Base-by-base conservation (phyloP, 2,797 vertebrate species). In the Malurus splendens region DNA sequence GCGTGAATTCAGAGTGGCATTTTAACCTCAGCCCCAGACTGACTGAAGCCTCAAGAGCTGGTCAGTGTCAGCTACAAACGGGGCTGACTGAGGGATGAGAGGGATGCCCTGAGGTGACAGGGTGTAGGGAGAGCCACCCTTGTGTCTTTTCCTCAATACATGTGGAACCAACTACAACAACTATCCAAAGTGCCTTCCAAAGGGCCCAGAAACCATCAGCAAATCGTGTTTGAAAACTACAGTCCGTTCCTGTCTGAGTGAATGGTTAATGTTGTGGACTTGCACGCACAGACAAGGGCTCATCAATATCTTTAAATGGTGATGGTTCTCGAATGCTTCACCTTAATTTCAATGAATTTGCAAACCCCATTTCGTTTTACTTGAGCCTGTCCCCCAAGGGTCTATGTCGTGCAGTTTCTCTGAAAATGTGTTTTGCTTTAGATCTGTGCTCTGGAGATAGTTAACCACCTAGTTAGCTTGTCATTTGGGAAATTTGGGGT, bases 261-360 rank as follows among this genome's bases (percentile, higher is more conserved):
- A 92, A 72, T 82, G 88, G 92, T 90, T 91, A 91, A 90, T 77
- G 44, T 25, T 54, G 3, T 28, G 39, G 90, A 65, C 86, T 88
- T 74, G 74, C 75, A 71, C 2, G 9, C 38, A 51, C 47, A 64
- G 81, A 74, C 72, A 61, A n/a, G 57, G 72, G 32, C 39, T 88
- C 83, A 90, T 92, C 88, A 93, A 65, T 91, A 90, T 79, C 61
- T 86, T 82, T 92, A 86, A 93, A 82, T 68, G 54, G 75, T 44
- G 83, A 90, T 92, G 68, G 72, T 30, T 88, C 83, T 90, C 0
- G 1, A 93, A 90, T 88, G 65, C 38, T 82, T 85, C 45, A 54
- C 61, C 78, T 94, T 94, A 79, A 94, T 94, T 93, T 93, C 83
- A 94, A 50, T 86, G 91, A 94, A 94, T 84, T 88, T 94, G 78